phyloP scores from a whole-genome alignment of 2,888 invertebrate genomes.

The Parasteatoda lunata region DNA sequence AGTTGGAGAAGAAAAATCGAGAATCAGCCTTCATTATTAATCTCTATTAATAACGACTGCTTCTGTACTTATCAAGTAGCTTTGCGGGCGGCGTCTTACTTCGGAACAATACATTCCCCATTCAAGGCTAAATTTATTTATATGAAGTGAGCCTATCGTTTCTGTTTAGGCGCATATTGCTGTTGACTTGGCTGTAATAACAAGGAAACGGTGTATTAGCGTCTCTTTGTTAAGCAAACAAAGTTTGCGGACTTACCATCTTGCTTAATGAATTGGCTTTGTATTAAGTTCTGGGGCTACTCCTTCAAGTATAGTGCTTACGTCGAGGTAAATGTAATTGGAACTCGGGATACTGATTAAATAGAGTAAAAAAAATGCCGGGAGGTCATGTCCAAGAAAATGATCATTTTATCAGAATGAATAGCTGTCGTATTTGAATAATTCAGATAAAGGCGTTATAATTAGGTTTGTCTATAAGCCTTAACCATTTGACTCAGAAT shows the following conservation, averaged over 20 bases:
- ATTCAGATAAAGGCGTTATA: too few relatives aligned
- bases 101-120: slow-evolving; percentile 17
- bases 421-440: too few relatives aligned
- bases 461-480: too few relatives aligned
- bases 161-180: slow-evolving; percentile 46
- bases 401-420: too few relatives aligned
- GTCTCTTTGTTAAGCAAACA: slow-evolving; percentile 59
- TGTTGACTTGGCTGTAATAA: slow-evolving; percentile 60
- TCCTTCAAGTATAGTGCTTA: neutral
- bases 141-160: slow-evolving; percentile 15
- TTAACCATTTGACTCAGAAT: too few relatives aligned
- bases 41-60: slow-evolving; percentile 50
- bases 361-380: too few relatives aligned
- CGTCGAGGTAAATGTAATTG: neutral
- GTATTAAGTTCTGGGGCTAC: slow-evolving; percentile 5
- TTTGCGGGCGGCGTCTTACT: slow-evolving; percentile 24
- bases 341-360: neutral
- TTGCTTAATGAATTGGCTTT: slow-evolving; percentile 48
- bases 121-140: slow-evolving; percentile 52
- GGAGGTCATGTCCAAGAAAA: too few relatives aligned
- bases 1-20: neutral
- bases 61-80: neutral
- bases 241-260: slow-evolving; percentile 33
- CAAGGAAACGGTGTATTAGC: slow-evolving; percentile 59
- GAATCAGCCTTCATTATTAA: slow-evolving; percentile 13